These are phyloP conservation scores for Acleris literana DNA, from an alignment of 2,888 invertebrate species.

Conservation along the genomic window DNA sequence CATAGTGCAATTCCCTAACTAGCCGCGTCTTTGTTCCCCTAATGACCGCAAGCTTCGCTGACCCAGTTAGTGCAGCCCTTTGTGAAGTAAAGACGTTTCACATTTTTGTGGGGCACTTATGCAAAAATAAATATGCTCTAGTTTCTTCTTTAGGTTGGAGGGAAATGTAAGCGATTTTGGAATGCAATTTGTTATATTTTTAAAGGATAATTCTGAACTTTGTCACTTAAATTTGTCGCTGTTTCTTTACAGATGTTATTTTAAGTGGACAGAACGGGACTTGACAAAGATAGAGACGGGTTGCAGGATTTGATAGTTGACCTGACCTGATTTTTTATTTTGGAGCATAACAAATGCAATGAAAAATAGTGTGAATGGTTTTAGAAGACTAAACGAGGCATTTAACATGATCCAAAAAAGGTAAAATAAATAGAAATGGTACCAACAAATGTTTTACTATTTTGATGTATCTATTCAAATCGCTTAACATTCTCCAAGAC, in stretches of 20 bases:
- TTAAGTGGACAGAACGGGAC: too few species aligned
- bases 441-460: too few species aligned
- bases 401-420: too few species aligned
- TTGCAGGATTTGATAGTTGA: too few species aligned
- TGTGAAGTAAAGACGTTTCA: conserved; percentile 43
- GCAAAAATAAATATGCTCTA: conserved; percentile 57
- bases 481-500: conserved; percentile 1
- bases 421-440: too few species aligned
- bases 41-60: conserved; percentile 54
- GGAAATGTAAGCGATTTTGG: conserved; percentile 1
- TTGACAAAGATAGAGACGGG: too few species aligned
- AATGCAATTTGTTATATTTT: conserved; percentile 12
- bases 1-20: conserved; percentile 36
- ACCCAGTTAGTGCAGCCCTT: conserved; percentile 52
- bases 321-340: too few species aligned
- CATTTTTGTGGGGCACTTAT: conserved; percentile 56
- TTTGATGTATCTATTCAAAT: not conserved
- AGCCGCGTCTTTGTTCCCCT: conserved; percentile 45
- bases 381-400: too few species aligned
- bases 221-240: too few species aligned
- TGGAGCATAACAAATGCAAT: too few species aligned
- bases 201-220: not conserved
- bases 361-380: too few species aligned
- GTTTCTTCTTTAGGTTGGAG: conserved; percentile 37
- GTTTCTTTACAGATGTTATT: too few species aligned